Percentiles rank a stretch among this genome's conserved stretches.
phyloP scores from a whole-genome alignment of 35 echinoderm and acorn worm species.

The Lytechinus variegatus region DNA sequence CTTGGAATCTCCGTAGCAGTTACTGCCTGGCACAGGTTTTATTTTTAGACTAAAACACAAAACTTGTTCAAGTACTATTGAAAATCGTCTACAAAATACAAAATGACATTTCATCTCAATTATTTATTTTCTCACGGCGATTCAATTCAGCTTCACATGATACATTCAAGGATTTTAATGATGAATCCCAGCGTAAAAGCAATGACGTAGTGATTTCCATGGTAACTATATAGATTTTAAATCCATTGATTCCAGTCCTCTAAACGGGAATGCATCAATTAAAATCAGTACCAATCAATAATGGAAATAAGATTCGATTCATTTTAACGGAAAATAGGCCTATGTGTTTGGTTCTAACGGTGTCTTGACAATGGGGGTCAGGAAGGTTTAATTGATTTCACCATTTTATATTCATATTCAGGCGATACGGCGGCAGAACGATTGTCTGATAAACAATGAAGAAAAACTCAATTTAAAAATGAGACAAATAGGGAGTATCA shows the following conservation, averaged over 20 bases:
- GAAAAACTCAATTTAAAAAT: no score
- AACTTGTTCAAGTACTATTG: not conserved
- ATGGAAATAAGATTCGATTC: no score
- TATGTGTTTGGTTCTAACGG: not conserved
- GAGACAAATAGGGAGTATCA: no score
- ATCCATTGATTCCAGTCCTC: no score
- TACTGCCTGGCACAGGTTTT: not conserved
- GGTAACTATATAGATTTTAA: not conserved
- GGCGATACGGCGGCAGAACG: no score
- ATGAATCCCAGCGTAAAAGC: not conserved
- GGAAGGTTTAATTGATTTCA: no score
- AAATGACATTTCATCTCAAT: not conserved
- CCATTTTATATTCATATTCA: no score
- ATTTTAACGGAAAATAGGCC: not conserved
- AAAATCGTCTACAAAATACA: not conserved
- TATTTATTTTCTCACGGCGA: no score
- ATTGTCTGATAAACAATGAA: no score
- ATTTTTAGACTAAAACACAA: not conserved
- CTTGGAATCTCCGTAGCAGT: not conserved
- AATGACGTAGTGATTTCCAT: not conserved
- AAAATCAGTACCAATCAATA: not conserved
- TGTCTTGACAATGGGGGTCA: not conserved
- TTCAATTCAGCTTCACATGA: not conserved
- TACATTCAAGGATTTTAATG: not conserved
- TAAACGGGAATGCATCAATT: not conserved